Conservation (phyloP, 2,113 vertebrate species). For the Calidris pugnax region DNA sequence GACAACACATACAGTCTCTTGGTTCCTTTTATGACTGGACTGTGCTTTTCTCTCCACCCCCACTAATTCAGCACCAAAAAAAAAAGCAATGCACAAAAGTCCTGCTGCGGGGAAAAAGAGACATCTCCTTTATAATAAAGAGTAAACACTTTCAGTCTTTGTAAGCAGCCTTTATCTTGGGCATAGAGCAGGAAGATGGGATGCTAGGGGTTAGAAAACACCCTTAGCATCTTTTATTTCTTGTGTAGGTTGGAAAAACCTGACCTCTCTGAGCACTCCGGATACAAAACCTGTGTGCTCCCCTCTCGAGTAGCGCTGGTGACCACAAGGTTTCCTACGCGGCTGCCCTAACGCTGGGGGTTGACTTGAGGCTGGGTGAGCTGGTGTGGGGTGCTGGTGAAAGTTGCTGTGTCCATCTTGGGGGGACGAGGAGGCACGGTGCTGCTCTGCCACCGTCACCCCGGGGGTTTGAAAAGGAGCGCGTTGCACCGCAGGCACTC, state of each 20-base stretch:
- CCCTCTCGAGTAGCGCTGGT: rapidly evolving
- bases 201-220: background rate
- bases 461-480: background rate
- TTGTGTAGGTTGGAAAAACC: background rate
- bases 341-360: background rate
- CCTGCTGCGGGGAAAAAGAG: background rate
- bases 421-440: rapidly evolving
- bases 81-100: background rate
- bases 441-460: background rate
- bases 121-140: background rate
- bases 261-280: background rate
- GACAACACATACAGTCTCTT: background rate
- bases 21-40: background rate
- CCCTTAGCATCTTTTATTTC: background rate
- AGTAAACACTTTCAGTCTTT: background rate
- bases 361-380: background rate
- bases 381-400: background rate
- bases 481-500: background rate
- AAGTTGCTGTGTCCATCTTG: background rate
- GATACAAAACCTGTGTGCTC: background rate
- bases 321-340: background rate
- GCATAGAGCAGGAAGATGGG: background rate
- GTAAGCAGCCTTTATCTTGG: background rate
- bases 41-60: background rate
- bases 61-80: background rate